Evolutionary conservation across 1,140 invertebrate genomes (phyloP), one percentile per base, ranked within the genome.

Genomic region (Eurosta solidaginis): DNA sequence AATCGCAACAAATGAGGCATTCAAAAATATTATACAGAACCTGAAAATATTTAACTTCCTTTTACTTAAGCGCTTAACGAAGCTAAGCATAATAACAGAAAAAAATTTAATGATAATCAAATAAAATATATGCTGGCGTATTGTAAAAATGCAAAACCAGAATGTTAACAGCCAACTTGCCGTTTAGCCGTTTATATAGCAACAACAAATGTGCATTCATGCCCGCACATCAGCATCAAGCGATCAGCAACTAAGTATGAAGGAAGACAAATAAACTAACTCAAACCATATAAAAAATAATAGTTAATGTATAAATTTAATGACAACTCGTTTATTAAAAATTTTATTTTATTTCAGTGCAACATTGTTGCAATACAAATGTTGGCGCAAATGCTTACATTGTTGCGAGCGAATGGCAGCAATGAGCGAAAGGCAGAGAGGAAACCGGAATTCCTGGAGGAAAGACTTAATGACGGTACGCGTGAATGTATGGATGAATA

Each of bases 251-350:
- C 42, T 27, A 40, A 50, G 42, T 42, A 29, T 29, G 47, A 33
- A 33, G 25, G 47, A n/a, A 47, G 45, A 47, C 74, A 75, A 50
- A 75, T 75, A 75, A 75, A 75, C 47, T 75, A 45, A 45, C 42
- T 50, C 42, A 47, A n/a, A 20, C 74, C 85, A 81, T 85, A 85
- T 85, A 85, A 85, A 85, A n/a, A 85, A 85, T 85, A 85, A 85
- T 85, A 85, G 84, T 85, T 85, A 85, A 85, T 85, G 84, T 85
- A 85, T 85, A 85, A 85, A 85, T 85, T 85, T 85, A 85, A 85
- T 85, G 84, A 83, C 84, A 82, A 85, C 84, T 85, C 84, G 84
- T 85, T 85, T 85, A 85, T 85, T 85, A 85, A 85, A 85, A 85
- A 85, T 85, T 85, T 85, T 85, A 85, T 85, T 85, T 85, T 84